Base-by-base conservation (phyloP, 2,888 invertebrate species). In the Mamestra brassicae region DNA sequence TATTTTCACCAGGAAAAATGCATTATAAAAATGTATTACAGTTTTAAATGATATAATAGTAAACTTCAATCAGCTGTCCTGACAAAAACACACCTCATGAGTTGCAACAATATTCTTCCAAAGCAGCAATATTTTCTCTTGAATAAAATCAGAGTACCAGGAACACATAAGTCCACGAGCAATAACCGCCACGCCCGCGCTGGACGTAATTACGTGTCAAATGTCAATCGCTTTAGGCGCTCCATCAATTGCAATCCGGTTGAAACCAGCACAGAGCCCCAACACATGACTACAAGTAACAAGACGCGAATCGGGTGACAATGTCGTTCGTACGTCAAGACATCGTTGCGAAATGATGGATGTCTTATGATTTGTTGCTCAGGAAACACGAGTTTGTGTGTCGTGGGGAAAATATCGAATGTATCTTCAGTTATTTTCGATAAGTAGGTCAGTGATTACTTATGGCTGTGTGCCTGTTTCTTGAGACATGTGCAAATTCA, bases 211-310 rank as follows among this genome's bases (percentile, higher is more conserved):
- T 88, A 84, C 83, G 89, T 90, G 94, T 93, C 93, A 91, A 87
- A 89, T 89, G 93, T 93, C 93, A 93, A 93, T 90, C 86, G 89
- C 83, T 90, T 92, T 86, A 91, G 88, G 81, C 87, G 81, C 80
- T 77, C 78, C 80, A 83, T 84, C 90, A 93, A 93, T 91, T 90
- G 90, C 77, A 36, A 82, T 84, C 92, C 90, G 89, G 91, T 80
- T 73, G 3, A n/a, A 86, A 89, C 92, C 88, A 89, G 93, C 85
- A 81, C 75, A 38, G 57, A 50, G 36, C 65, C 64, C 62, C 42
- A 81, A 80, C 79, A 85, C 74, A 83, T 76, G 81, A 78, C 72
- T 78, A 71, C 64, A 54, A 54, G 71, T 83, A 80, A 83, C 72
- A 73, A 74, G 71, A 77, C 84, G 73, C 84, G 78, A 81, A 85